Evolutionary conservation across 1,140 invertebrate genomes (phyloP), one percentile per base, ranked within the genome.

Genomic region (Neodiprion pinetum): DNA sequence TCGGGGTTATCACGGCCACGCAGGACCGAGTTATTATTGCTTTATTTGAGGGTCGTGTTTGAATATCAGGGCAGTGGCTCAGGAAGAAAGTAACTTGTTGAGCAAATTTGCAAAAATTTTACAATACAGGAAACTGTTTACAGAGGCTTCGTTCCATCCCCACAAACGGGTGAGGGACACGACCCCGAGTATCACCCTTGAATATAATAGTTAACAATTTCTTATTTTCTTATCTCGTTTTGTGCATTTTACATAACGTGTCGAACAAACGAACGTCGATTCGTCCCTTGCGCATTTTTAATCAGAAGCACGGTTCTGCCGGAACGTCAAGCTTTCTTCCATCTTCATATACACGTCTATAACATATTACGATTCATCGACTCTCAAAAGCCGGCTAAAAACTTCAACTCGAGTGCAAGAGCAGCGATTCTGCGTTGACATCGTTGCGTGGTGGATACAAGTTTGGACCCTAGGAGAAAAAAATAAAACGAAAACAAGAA

Each of bases 11-110:
- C 81, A 79, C 76, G 82, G 80, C 76, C 82, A 74, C 76, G 67
- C 74, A 74, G 77, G 80, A 79, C 80, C 79, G 53, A 61, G 53
- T 79, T 79, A 50, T 84, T 85, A 83, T 85, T 84, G 83, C 83
- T 83, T 84, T 76, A 78, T 82, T 72, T 73, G 76, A 75, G 78
- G 77, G 75, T 75, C 77, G 28, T 75, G 74, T 77, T 80, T 77
- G 65, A 69, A 69, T 14, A 65, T 80, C 77, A 77, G 76, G 70
- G 74, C 75, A 75, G 75, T 71, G 71, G 68, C 71, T 73, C 74
- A 14, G 61, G 61, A 28, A 76, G 69, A 68, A 80, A 76, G 76
- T 50, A 79, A 80, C 76, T 70, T 75, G 78, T 81, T 79, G 80
- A 80, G 77, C 79, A 79, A 80, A 80, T 80, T 76, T 74, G 70